A percentile compares a stretch with the other conserved stretches of the same genome.
phyloP scores from a whole-genome alignment of 2,797 vertebrate genomes.

The Dromococcyx pavoninus region DNA sequence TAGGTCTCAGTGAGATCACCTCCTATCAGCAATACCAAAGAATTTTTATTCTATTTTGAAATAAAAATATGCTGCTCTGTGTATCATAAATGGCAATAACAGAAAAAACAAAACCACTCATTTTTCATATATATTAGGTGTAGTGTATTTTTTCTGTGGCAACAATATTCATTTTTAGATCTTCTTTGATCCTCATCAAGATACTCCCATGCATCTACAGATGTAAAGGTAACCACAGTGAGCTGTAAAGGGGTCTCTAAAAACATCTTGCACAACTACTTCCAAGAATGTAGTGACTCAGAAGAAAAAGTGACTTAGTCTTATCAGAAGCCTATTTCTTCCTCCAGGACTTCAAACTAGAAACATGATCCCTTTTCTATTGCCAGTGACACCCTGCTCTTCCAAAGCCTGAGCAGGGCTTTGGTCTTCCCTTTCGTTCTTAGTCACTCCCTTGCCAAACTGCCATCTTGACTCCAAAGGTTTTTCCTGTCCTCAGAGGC shows the following conservation, averaged over 20 bases:
- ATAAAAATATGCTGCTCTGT: neutral
- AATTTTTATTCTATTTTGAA: neutral
- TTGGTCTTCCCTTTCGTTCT: neutral
- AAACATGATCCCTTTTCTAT: neutral
- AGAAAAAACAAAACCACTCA: neutral
- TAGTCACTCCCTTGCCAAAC: neutral
- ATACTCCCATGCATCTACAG: neutral
- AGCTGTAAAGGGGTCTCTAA: neutral
- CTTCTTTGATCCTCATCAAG: neutral
- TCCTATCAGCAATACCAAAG: neutral
- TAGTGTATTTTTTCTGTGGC: neutral
- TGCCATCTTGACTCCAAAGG: neutral
- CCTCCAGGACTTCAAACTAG: neutral
- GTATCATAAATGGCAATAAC: neutral
- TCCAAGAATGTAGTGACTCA: constrained; percentile 58
- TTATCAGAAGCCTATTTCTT: constrained; percentile 33
- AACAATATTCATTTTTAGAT: neutral
- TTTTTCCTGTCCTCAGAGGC: neutral
- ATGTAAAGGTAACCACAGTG: neutral
- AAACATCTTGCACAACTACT: constrained; percentile 31
- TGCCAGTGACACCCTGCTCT: neutral
- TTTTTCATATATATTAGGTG: neutral
- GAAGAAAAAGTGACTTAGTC: neutral
- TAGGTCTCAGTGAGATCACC: rapidly evolving
- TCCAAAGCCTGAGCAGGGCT: neutral